Conservation (phyloP, 2,888 invertebrate species). For the Eretmocerus hayati region DNA sequence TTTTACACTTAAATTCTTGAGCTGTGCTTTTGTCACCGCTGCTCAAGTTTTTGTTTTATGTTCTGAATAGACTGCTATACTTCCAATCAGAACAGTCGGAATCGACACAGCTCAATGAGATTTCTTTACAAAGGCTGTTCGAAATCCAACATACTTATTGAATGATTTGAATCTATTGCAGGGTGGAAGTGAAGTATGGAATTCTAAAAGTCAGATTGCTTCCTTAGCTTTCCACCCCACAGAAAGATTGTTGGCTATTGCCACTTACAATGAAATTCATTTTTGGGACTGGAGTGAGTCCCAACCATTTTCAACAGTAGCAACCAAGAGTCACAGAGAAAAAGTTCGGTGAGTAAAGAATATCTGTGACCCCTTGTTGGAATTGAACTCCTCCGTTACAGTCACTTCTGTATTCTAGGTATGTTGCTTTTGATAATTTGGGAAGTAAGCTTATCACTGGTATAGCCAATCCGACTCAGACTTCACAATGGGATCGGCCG, state of each 20-base stretch:
- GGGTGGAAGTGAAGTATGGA: slow-evolving; percentile 84
- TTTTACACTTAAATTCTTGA: slow-evolving; percentile 5
- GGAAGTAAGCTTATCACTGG: slow-evolving; percentile 80
- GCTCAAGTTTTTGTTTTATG: not conserved
- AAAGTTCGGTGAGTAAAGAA: slow-evolving; percentile 62
- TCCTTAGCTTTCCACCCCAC: slow-evolving; percentile 83
- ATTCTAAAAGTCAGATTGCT: slow-evolving; percentile 69
- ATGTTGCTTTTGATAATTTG: slow-evolving; percentile 74
- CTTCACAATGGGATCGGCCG: slow-evolving; percentile 51
- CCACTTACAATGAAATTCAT: slow-evolving; percentile 74
- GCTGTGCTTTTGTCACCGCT: not conserved
- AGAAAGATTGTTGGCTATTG: slow-evolving; percentile 76
- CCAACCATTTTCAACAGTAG: slow-evolving; percentile 66
- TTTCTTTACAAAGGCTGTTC: no score
- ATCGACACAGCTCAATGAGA: no score
- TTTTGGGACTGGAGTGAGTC: slow-evolving; percentile 86
- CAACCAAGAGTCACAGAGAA: slow-evolving; percentile 70
- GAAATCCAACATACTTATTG: no score
- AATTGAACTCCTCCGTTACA: no score
- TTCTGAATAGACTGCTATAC: no score
- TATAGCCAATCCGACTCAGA: slow-evolving; percentile 57
- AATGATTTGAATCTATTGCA: slow-evolving; percentile 40
- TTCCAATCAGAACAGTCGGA: no score
- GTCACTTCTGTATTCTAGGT: no score
- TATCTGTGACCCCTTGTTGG: no score